Percentiles rank a stretch among this genome's conserved stretches.
These are phyloP conservation scores for Oryzias javanicus DNA, from an alignment of 2,113 vertebrate species.

Conservation along the genomic window DNA sequence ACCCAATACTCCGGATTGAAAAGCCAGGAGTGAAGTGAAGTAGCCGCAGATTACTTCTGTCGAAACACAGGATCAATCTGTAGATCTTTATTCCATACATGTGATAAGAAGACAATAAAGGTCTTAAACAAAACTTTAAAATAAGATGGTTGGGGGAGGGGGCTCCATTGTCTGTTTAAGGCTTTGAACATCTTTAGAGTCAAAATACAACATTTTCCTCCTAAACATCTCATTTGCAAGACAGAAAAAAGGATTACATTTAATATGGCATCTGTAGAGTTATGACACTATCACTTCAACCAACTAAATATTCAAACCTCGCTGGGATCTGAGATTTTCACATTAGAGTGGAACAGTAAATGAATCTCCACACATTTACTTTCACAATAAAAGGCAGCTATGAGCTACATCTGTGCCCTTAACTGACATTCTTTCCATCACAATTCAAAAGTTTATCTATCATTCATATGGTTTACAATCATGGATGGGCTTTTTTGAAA, in stretches of 20 bases:
- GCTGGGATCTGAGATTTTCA: slow-evolving; percentile 33
- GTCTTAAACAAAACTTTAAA: slow-evolving; percentile 33
- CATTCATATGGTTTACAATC: slow-evolving; percentile 31
- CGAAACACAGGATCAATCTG: background rate
- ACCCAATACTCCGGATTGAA: slow-evolving; percentile 48
- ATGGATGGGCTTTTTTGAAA: background rate
- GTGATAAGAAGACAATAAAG: slow-evolving; percentile 26
- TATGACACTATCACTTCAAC: slow-evolving; percentile 21
- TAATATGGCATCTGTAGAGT: slow-evolving; percentile 45
- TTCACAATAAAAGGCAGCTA: slow-evolving; percentile 7
- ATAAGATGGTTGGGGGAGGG: slow-evolving; percentile 22
- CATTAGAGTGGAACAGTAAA: slow-evolving; percentile 14
- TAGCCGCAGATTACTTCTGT: too few species aligned
- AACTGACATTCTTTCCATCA: background rate
- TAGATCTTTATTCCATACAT: slow-evolving; percentile 31
- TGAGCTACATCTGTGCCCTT: slow-evolving; percentile 1
- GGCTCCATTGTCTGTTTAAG: slow-evolving; percentile 51
- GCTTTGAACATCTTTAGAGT: slow-evolving; percentile 43
- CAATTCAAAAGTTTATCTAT: slow-evolving; percentile 7
- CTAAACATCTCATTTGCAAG: slow-evolving; percentile 38
- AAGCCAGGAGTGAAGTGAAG: slow-evolving; percentile 2
- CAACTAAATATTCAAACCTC: slow-evolving; percentile 40
- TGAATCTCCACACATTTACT: slow-evolving; percentile 9
- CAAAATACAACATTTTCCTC: slow-evolving; percentile 43
- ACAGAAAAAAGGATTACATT: slow-evolving; percentile 19